phyloP scores from a whole-genome alignment of 2,888 invertebrate genomes.

The Ptilodon capucinus region DNA sequence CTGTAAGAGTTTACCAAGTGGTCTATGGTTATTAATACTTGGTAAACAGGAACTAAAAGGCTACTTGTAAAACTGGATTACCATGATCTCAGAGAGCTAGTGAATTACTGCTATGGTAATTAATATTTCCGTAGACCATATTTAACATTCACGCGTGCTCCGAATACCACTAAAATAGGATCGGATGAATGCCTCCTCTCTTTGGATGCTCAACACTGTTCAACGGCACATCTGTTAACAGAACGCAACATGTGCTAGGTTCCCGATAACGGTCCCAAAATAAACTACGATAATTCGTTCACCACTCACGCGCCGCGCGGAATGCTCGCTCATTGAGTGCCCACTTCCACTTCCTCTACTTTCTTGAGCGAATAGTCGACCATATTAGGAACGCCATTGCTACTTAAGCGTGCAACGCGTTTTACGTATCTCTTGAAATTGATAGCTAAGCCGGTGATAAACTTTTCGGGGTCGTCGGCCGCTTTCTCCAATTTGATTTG shows the following conservation, averaged over 20 bases:
- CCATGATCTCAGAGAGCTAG: background rate
- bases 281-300: conserved; percentile 64
- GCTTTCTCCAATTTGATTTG: conserved; percentile 62
- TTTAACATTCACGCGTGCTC: conserved; percentile 26
- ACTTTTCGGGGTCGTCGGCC: conserved; percentile 58
- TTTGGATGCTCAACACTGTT: conserved; percentile 44
- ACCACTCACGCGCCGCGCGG: conserved; percentile 55
- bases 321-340: conserved; percentile 58
- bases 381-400: conserved; percentile 44
- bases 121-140: conserved; percentile 27
- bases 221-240: conserved; percentile 56
- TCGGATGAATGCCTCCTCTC: conserved; percentile 41
- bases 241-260: conserved; percentile 51
- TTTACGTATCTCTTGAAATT: conserved; percentile 51
- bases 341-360: conserved; percentile 61
- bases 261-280: conserved; percentile 65
- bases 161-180: conserved; percentile 29
- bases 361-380: conserved; percentile 54
- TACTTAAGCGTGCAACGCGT: conserved; percentile 34
- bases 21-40: no score
- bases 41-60: no score
- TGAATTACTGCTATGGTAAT: conserved; percentile 26
- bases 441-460: conserved; percentile 51
- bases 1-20: no score
- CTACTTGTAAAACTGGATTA: no score